Percentiles rank a stretch among this genome's conserved stretches.
These are phyloP conservation scores for Itoplectis maculator DNA, from an alignment of 2,888 invertebrate genomes.

Conservation along the genomic window DNA sequence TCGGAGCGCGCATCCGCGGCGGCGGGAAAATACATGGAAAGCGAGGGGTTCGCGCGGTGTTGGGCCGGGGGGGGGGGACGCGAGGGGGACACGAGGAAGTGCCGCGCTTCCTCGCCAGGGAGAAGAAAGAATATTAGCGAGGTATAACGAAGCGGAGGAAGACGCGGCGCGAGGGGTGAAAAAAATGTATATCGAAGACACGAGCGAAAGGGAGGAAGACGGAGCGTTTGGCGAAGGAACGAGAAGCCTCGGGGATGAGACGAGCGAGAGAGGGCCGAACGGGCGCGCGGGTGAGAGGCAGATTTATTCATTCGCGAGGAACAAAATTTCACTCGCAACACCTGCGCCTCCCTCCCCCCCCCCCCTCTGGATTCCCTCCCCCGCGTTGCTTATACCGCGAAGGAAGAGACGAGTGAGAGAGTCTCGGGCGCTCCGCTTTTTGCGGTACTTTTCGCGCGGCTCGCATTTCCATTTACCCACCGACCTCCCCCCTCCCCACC, in stretches of 20 bases:
- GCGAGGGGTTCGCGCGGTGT: too few relatives aligned
- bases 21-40: slow-evolving; percentile 46
- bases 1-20: slow-evolving; percentile 36
- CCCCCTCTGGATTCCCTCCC: too few relatives aligned
- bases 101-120: slow-evolving; percentile 42
- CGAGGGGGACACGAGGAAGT: slow-evolving; percentile 15
- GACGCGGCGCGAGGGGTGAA: too few relatives aligned
- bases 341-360: slow-evolving; percentile 68
- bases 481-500: slow-evolving; percentile 2
- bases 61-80: slow-evolving; percentile 26
- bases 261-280: slow-evolving; percentile 58
- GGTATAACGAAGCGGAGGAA: slow-evolving; percentile 44
- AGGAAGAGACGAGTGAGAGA: slow-evolving; percentile 38
- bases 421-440: slow-evolving; percentile 45
- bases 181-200: slow-evolving; percentile 16
- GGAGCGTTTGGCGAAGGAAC: slow-evolving; percentile 15
- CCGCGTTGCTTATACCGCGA: slow-evolving; percentile 31
- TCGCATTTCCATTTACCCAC: slow-evolving; percentile 34
- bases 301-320: slow-evolving; percentile 76
- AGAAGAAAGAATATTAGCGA: slow-evolving; percentile 56
- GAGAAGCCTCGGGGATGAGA: slow-evolving; percentile 48
- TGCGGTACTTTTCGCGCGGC: slow-evolving; percentile 47
- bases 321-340: slow-evolving; percentile 75
- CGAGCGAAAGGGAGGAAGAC: slow-evolving; percentile 27
- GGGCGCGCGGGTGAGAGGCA: slow-evolving; percentile 60